Evolutionary conservation across 2,113 vertebrate species (phyloP).

Genomic region (Phalacrocorax pelagicus): DNA sequence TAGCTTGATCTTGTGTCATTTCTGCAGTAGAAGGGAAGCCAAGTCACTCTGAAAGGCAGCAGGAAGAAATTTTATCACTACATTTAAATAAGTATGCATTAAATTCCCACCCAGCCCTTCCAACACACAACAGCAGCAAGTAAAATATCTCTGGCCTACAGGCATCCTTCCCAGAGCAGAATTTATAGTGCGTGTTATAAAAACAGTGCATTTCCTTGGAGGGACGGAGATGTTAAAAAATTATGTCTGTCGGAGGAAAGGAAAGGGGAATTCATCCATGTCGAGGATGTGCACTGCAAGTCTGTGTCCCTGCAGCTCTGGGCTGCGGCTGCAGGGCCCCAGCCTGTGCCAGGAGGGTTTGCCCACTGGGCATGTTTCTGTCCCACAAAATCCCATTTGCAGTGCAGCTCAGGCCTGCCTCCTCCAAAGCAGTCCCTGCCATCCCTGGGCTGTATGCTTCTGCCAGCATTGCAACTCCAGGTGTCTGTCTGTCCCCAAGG

Average conservation of each 20-base stretch:
- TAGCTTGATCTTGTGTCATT: neutral
- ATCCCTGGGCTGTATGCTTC: neutral
- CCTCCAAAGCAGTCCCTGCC: neutral
- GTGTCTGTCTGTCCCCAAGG: neutral
- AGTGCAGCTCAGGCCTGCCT: neutral
- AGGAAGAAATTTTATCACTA: neutral
- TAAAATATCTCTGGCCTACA: neutral
- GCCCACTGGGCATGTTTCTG: neutral
- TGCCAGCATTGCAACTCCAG: rapidly evolving
- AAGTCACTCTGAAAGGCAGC: neutral
- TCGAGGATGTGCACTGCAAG: neutral
- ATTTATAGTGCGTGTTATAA: neutral
- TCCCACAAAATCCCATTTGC: neutral
- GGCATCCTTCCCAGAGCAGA: neutral
- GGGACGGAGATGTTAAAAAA: neutral
- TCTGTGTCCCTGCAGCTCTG: neutral
- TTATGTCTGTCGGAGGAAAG: neutral
- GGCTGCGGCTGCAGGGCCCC: neutral
- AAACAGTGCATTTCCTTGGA: neutral
- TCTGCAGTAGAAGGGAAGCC: neutral
- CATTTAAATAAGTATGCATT: neutral
- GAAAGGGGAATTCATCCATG: neutral
- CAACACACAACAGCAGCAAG: neutral
- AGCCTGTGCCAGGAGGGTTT: neutral
- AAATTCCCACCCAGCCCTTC: neutral